Evolutionary conservation across 2,888 invertebrate species (phyloP).

Genomic region (Melieria crassipennis): DNA sequence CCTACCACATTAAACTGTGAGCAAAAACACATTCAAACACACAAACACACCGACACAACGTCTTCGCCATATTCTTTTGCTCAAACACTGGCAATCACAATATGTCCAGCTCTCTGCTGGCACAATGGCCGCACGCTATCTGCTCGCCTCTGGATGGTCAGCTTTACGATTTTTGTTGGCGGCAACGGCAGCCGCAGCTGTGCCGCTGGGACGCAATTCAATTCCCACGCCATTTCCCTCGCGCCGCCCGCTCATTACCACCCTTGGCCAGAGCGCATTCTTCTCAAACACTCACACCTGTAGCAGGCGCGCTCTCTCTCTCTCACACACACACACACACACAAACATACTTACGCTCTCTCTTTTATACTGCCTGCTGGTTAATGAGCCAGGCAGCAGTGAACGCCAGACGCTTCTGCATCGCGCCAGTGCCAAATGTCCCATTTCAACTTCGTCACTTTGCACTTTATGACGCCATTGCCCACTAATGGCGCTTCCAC

Average conservation of each 20-base stretch:
- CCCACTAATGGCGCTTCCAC: no score
- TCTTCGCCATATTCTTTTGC: not conserved
- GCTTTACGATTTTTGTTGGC: not conserved
- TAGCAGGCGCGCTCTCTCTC: no score
- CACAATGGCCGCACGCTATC: not conserved
- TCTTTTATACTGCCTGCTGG: no score
- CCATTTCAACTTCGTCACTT: constrained; percentile 1
- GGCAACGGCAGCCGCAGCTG: not conserved
- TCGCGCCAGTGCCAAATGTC: not conserved
- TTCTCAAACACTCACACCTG: no score
- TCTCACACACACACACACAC: not conserved
- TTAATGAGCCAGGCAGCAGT: no score
- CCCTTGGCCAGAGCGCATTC: no score
- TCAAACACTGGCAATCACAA: constrained; percentile 4
- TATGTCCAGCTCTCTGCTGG: constrained; percentile 1
- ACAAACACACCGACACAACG: not conserved
- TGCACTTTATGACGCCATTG: constrained; percentile 11
- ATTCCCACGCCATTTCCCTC: no score
- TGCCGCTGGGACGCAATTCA: no score
- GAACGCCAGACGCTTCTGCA: no score
- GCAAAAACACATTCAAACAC: not conserved
- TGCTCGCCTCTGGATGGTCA: no score
- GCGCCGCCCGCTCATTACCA: no score
- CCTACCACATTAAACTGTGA: not conserved
- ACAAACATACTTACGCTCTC: not conserved